Base-by-base conservation (phyloP, 2,113 vertebrate species). In the Rhabdornis inornatus region DNA sequence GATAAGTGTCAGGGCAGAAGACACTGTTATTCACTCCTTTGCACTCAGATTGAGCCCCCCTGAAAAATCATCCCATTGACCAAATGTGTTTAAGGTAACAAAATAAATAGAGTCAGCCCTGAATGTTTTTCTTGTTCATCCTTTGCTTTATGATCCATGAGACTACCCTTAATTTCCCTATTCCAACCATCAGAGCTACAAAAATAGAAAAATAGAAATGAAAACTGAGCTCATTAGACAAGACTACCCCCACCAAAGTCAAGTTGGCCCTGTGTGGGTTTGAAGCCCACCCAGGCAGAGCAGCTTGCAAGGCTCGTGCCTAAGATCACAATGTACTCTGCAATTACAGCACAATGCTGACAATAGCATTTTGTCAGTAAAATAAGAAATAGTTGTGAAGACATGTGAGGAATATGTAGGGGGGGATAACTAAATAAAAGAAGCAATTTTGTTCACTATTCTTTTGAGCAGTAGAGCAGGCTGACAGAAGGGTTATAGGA, bases 221-320 rank as follows among this genome's bases (percentile, higher is more conserved):
- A 92, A 94, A 95, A 81, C 88, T 86, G 79, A 97, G 76, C 55
- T 82, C 44, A 80, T 65, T 44, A 92, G 69, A 83, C 72, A 82
- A 78, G 72, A 71, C 71, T 86, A 77, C 82, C 79, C 87, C 66
- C 88, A 66, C 79, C 72, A 78, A 93, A 81, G 40, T 90, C 66
- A 94, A 78, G 91, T n/a, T 63, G 91, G 89, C 65, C 87, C 66
- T 72, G 70, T 87, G 91, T 52, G 81, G 70, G 82, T 90, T 94
- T 33, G 3, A 92, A 94, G 92, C 94, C 94, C 94, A 95, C 93
- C 88, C 95, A 97, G 86, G 90, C 83, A 96, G 92, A 93, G 88
- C 49, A 78, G 80, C 65, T 87, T 11, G 8, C 79, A 89, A 94
- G 79, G 85, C 76, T 56, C 0, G 0, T 91, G 70, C 87, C 87